Conservation (phyloP, 2,888 invertebrate genomes). For the Campoletis raptor region DNA sequence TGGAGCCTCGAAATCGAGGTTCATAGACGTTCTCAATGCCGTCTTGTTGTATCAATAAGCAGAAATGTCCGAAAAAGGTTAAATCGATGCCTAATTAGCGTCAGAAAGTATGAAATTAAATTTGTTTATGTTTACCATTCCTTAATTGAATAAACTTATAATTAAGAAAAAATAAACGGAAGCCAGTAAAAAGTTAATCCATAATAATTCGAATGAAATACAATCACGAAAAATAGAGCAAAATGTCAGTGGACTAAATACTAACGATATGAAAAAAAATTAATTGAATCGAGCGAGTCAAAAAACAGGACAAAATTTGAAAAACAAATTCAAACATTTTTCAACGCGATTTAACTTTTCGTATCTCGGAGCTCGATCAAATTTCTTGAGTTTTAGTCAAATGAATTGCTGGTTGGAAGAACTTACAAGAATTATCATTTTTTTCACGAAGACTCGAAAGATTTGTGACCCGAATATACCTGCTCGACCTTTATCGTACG, state of each 20-base stretch:
- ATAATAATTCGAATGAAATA: not conserved
- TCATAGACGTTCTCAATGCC: constrained; percentile 40
- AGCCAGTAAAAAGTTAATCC: not conserved
- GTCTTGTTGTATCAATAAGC: not conserved
- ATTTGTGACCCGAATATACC: constrained; percentile 52
- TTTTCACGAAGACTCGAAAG: constrained; percentile 17
- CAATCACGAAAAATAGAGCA: not conserved
- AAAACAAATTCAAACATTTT: not conserved
- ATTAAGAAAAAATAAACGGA: not conserved
- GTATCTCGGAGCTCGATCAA: not conserved
- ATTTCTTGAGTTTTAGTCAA: not conserved
- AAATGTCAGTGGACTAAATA: not conserved
- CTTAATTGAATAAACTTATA: not conserved
- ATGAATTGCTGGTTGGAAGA: not conserved
- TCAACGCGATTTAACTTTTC: not conserved
- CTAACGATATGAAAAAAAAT: no score
- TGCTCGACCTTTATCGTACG: constrained; percentile 61
- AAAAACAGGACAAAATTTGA: not conserved
- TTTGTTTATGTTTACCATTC: not conserved
- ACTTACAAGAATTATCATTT: not conserved
- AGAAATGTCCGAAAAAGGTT: not conserved
- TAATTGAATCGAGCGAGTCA: not conserved
- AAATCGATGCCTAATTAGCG: not conserved
- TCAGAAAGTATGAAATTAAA: not conserved
- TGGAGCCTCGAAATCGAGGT: constrained; percentile 34